Base-by-base conservation (phyloP, 2,888 invertebrate species). In the Hypsopygia costalis region DNA sequence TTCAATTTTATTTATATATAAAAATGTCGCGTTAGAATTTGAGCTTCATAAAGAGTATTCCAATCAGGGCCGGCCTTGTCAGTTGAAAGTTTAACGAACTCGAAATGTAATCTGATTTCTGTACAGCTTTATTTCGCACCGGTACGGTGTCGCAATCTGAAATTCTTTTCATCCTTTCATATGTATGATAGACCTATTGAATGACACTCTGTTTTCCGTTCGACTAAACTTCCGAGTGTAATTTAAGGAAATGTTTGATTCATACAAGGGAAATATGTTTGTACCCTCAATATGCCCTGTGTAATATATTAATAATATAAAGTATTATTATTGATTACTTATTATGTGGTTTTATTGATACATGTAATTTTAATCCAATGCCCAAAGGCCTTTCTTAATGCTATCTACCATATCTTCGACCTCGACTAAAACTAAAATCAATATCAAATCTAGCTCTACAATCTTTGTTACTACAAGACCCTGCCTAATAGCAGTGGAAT, bases 11-110 rank as follows among this genome's bases (percentile, higher is more conserved):
- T 25, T 25, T 25, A 2, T 6, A 25, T 25, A 3, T 3, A 25
- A 25, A 25, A 25, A 25, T 7, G 36, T 34, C 33, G 49, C 44
- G 55, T 57, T 60, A 62, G 57, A 47, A 50, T 33, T 49, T n/a
- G 45, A 34, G 51, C 55, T 60, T 43, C 58, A 55, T 52, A 59
- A 51, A 36, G 16, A 34, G 61, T 52, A 61, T 74, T 62, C 62
- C 72, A 73, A 74, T 77, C 70, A 68, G 51, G 22, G 43, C 51
- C 55, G 55, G 58, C 58, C 56, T 61, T 59, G 49, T 53, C 60
- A 52, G 52, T 60, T 74, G 62, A 69, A 75, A 72, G 74, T 75
- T 75, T 75, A 77, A 76, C 76, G 72, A 77, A 78, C 72, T 73
- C 51, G 69, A 76, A 74, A 69, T 69, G 58, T 70, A 75, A 76